Evolutionary conservation across 2,797 vertebrate genomes (phyloP).

Genomic region (Carcharodon carcharias): DNA sequence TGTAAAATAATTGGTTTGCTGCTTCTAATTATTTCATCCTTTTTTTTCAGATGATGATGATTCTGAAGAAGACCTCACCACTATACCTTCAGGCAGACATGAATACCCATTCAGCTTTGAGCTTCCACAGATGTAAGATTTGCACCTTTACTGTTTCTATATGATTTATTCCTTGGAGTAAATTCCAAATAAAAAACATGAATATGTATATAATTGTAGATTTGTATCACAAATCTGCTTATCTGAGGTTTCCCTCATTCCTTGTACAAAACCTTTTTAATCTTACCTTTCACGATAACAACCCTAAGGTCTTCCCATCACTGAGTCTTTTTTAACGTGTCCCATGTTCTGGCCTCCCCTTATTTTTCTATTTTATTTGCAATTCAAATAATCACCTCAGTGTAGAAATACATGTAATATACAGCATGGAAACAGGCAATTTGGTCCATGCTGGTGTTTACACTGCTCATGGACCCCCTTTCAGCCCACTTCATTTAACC

Average conservation of each 20-base stretch:
- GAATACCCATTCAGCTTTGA: slow-evolving; percentile 97
- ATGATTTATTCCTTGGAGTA: not conserved
- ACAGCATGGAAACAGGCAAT: not conserved
- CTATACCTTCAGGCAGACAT: slow-evolving; percentile 82
- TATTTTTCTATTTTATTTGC: not conserved
- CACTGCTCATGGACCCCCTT: not conserved
- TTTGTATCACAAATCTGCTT: not conserved
- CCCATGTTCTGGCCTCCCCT: not conserved
- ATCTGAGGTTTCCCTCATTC: not conserved
- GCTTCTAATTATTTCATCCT: slow-evolving; percentile 54
- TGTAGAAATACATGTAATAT: not conserved
- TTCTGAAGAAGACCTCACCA: slow-evolving; percentile 82
- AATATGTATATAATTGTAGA: not conserved
- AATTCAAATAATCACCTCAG: not conserved
- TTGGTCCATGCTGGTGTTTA: not conserved
- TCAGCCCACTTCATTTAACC: not conserved
- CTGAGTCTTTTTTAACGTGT: not conserved
- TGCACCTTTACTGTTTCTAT: not conserved
- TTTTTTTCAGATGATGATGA: slow-evolving; percentile 72
- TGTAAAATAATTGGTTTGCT: not conserved
- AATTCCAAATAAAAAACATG: not conserved
- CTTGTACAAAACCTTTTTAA: not conserved
- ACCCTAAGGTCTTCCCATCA: not conserved
- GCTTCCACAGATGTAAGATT: slow-evolving; percentile 93
- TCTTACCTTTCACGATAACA: not conserved